Conservation (phyloP, 2,113 vertebrate species). For the Lophura nycthemera region DNA sequence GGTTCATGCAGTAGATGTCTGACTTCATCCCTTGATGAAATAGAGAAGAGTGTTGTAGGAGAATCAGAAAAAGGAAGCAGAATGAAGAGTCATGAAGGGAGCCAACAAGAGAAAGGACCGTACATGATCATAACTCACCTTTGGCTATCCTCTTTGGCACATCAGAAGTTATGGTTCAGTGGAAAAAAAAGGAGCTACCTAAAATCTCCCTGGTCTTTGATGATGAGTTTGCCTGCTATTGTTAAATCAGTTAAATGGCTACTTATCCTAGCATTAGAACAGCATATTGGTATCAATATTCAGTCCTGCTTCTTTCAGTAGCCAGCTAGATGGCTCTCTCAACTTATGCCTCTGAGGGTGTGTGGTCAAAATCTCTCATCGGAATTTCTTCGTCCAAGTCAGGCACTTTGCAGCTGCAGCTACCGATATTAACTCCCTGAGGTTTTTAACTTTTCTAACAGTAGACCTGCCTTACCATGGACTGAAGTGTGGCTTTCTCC, state of each 20-base stretch:
- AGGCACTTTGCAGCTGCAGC: background rate
- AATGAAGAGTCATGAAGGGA: background rate
- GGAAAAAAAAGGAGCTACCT: background rate
- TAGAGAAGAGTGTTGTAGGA: background rate
- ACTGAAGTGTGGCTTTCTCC: background rate
- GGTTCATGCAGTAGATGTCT: background rate
- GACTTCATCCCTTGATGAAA: background rate
- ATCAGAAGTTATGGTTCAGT: background rate
- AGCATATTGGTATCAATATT: background rate
- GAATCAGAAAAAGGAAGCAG: background rate
- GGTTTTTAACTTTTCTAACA: background rate
- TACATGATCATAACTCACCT: background rate
- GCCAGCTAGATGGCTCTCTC: background rate
- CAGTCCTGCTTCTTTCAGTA: background rate
- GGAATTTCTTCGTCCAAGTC: background rate
- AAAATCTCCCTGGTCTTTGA: background rate
- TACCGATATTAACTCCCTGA: background rate
- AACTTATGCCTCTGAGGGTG: background rate
- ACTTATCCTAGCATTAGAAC: background rate
- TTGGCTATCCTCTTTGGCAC: background rate
- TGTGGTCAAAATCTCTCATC: background rate
- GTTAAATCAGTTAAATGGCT: background rate
- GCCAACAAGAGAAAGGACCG: background rate
- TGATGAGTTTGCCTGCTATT: background rate
- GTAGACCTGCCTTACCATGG: background rate